A percentile compares a stretch with the other conserved stretches of the same genome.
phyloP scores from a whole-genome alignment of 2,888 invertebrate genomes.

The Apodemia mormo region DNA sequence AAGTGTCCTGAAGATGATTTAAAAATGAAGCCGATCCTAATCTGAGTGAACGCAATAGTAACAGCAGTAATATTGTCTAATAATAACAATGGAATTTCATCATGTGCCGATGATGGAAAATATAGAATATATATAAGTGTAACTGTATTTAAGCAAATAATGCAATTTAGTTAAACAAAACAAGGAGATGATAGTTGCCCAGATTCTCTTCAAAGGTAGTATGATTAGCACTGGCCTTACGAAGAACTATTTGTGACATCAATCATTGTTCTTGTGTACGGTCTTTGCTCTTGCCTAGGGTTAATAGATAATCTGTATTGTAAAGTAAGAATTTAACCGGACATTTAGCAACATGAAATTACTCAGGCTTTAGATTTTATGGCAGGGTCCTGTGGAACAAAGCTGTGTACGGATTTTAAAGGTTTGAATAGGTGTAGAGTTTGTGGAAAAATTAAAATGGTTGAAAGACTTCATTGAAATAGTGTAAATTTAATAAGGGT shows the following conservation, averaged over 20 bases:
- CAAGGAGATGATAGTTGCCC: not conserved
- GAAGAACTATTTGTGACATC: not conserved
- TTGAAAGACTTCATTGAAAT: too few species aligned
- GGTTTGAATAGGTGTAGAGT: not conserved
- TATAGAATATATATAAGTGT: not conserved
- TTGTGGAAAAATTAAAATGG: not conserved
- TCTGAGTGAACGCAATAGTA: too few species aligned
- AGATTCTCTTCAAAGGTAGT: not conserved
- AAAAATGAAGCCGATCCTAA: too few species aligned
- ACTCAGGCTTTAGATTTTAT: constrained; percentile 4
- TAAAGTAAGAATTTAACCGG: constrained; percentile 27
- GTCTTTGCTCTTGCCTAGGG: constrained; percentile 13
- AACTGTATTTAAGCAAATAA: not conserved
- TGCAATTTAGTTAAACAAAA: not conserved
- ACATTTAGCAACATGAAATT: not conserved
- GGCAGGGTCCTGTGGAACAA: not conserved
- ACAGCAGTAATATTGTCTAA: too few species aligned
- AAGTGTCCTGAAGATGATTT: too few species aligned
- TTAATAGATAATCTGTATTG: constrained; percentile 35
- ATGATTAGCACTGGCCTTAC: not conserved
- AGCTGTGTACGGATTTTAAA: not conserved
- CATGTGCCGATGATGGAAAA: too few species aligned
- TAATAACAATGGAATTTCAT: too few species aligned
- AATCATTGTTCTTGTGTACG: not conserved
- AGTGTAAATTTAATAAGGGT: too few species aligned